Evolutionary conservation across 2,113 vertebrate genomes (phyloP), one percentile per base, ranked within the genome.

Genomic region (Carassius gibelio): DNA sequence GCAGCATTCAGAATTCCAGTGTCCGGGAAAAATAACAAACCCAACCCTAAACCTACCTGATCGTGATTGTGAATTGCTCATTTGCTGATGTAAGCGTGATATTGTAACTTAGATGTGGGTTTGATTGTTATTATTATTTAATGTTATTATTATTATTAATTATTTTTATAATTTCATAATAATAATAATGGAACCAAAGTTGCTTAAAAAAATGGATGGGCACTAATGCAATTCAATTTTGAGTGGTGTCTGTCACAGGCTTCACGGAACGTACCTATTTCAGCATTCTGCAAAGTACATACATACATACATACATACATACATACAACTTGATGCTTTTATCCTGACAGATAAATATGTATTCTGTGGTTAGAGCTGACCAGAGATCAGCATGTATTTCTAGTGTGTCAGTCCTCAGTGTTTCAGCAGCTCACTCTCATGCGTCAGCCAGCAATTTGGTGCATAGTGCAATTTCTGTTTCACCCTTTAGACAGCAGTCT

Each of bases 391-490:
- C 13, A 0, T 36, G n/a, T 75, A 34, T 48, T 30, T 57, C 26
- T 30, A 50, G 19, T 84, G 66, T 34, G 81, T 52, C 21, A 66
- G 72, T 64, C 68, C 34, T 69, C 30, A 2, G 34, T 36, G 30
- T 38, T 36, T 69, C 30, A 36, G 64, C 26, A 15, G 26, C 75
- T 86, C 78, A 75, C 81, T 71, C 62, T 66, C 64, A 69, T 36
- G 52, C 42, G 36, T 71, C 84, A 68, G 64, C 13, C 64, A 8
- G 6, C 13, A 36, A 30, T 69, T 38, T 88, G 85, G 85, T 85
- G 80, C 85, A 90, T 88, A 88, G 68, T 92, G 92, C 90, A 89
- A 90, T 93, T 92, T 93, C 89, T 86, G 89, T 88, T 89, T 52
- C 17, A 21, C 66, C 68, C 34, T 71, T 71, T 34, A 38, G 68